Evolutionary conservation across 2,797 vertebrate species (phyloP).

Genomic region (Vipera ursinii): DNA sequence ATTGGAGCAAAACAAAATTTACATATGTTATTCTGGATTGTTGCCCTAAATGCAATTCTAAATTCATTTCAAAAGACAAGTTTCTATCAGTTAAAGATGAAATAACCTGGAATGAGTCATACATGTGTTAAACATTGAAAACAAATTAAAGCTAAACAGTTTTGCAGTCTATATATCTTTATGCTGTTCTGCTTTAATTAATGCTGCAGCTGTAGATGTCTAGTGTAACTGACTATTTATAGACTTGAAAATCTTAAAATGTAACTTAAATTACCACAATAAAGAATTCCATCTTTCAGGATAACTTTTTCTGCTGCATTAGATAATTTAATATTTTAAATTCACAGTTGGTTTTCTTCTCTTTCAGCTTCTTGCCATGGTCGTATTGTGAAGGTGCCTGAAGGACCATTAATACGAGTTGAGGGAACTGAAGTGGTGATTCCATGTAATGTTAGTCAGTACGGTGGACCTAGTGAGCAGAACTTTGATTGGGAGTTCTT

Average conservation of each 20-base stretch:
- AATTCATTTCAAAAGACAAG: neutral
- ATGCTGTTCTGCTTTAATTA: neutral
- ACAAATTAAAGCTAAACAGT: neutral
- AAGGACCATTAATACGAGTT: constrained; percentile 83
- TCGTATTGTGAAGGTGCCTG: constrained; percentile 83
- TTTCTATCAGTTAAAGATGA: neutral
- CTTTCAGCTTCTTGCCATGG: constrained; percentile 73
- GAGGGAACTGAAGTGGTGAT: constrained; percentile 82
- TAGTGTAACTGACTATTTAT: neutral
- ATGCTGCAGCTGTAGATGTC: neutral
- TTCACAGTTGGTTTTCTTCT: neutral
- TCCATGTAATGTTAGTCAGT: constrained; percentile 84
- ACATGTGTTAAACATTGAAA: neutral
- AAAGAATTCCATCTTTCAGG: neutral
- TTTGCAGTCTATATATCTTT: neutral
- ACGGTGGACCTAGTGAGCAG: constrained; percentile 89
- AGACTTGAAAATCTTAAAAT: neutral
- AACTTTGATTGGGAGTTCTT: constrained; percentile 91
- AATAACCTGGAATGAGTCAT: neutral
- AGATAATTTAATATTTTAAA: neutral
- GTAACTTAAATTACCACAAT: neutral
- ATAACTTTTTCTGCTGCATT: neutral
- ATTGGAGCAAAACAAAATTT: neutral
- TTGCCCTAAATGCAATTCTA: neutral
- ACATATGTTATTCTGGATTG: neutral